Base-by-base conservation (phyloP, 1,140 invertebrate genomes). In the Battus philenor region DNA sequence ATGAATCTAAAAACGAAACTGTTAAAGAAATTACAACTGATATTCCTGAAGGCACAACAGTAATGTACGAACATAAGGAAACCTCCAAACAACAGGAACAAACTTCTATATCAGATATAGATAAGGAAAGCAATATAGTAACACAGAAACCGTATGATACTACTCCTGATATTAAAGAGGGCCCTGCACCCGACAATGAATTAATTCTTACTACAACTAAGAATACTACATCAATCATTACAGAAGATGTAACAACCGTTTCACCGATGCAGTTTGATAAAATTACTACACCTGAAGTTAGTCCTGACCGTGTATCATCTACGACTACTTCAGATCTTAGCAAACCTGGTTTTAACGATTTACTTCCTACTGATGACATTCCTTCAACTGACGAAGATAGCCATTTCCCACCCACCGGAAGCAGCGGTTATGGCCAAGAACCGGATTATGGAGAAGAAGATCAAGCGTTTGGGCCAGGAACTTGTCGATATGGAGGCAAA, bases 401-500 rank as follows among this genome's bases (percentile, higher is more conserved):
- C 38, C 57, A 61, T 26, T 72, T 79, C 41, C 84, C 85, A 33
- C 59, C 74, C n/a, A 82, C 85, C 50, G 78, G 72, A 39, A 47
- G 54, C 18, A 79, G 81, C 36, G 79, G 79, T 16, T 88, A 89
- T 27, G 88, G 88, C 33, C 88, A 90, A 48, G 89, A 90, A 36
- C 90, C 92, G 36, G 90, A 92, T 29, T 90, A 92, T 47, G 87
- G 87, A n/a, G 92, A 94, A 51, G 92, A 93, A 58, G 90, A 91
- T 61, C 89, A 89, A 53, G 84, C 91, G 2, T 94, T 94, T 59
- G 94, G 94, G 30, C 94, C 94, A 15, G 95, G 95, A 46, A 97
- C 95, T 20, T 97, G 96, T 70, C 88, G 95, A 56, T 97, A 95
- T 67, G 94, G 95, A 32, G 94, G 95, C 56, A 95, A 95, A 82